Percentiles rank a stretch among this genome's conserved stretches.
phyloP scores from a whole-genome alignment of 1,140 invertebrate genomes.

The Drosophila aff. region DNA sequence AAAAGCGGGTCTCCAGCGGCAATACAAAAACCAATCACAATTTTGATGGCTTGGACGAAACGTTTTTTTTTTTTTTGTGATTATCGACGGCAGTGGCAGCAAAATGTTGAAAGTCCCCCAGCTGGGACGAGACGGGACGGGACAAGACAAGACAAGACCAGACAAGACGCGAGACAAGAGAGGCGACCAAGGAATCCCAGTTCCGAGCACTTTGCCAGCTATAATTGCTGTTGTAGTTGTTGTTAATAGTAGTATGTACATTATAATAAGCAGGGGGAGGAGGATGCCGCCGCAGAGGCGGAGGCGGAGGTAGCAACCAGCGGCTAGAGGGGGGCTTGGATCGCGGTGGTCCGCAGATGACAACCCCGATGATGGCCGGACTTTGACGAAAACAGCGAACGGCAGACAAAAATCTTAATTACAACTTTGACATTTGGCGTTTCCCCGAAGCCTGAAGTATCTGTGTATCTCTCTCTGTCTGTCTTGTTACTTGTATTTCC shows the following conservation, averaged over 20 bases:
- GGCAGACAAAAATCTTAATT: constrained; percentile 51
- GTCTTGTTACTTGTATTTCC: neutral
- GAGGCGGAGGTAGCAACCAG: neutral
- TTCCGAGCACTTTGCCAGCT: constrained; percentile 31
- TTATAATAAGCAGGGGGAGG: constrained; percentile 35
- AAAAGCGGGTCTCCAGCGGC: neutral
- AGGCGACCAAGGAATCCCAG: constrained; percentile 29
- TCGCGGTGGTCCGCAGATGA: constrained; percentile 37
- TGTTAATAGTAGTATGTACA: constrained; percentile 43
- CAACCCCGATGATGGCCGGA: constrained; percentile 42
- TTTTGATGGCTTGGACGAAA: constrained; percentile 55
- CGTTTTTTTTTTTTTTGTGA: constrained; percentile 40
- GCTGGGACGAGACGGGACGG: neutral
- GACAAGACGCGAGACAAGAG: neutral
- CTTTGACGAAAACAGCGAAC: constrained; percentile 15
- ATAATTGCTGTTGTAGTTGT: constrained; percentile 52
- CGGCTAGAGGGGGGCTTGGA: neutral
- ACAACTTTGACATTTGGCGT: constrained; percentile 48
- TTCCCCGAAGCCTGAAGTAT: constrained; percentile 16
- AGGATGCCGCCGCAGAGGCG: no score
- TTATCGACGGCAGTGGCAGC: constrained; percentile 38
- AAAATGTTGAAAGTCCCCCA: constrained; percentile 48
- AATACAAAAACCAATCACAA: constrained; percentile 56
- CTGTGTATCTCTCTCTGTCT: neutral
- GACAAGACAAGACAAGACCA: neutral